A percentile compares a stretch with the other conserved stretches of the same genome.
Evolutionary conservation across 2,888 invertebrate genomes (phyloP).

Genomic region (Aradus depressus): DNA sequence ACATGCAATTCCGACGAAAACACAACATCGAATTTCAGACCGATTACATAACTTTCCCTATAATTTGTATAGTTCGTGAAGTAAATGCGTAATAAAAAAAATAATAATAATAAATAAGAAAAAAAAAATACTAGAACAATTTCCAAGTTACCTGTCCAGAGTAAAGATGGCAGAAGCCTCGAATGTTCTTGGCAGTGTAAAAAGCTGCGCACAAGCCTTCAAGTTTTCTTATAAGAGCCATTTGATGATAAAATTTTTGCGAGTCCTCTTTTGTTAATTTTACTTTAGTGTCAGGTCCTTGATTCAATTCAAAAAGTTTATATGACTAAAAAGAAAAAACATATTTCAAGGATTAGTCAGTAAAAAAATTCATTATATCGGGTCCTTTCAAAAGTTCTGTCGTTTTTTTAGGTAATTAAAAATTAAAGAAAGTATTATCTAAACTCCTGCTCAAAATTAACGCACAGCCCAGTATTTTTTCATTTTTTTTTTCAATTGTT

Average conservation of each 20-base stretch:
- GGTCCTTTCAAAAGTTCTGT: too few relatives aligned
- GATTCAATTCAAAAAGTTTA: slow-evolving; percentile 80
- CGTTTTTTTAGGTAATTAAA: too few relatives aligned
- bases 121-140: too few relatives aligned
- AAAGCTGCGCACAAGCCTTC: slow-evolving; percentile 90
- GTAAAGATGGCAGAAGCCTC: slow-evolving; percentile 97
- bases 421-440: not conserved
- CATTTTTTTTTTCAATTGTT: too few relatives aligned
- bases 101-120: not conserved
- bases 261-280: slow-evolving; percentile 76
- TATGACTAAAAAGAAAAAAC: slow-evolving; percentile 52
- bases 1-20: not conserved
- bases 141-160: slow-evolving; percentile 79
- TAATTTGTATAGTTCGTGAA: not conserved
- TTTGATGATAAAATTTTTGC: slow-evolving; percentile 59
- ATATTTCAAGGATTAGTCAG: slow-evolving; percentile 57
- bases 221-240: slow-evolving; percentile 77
- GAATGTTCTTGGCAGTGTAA: slow-evolving; percentile 90
- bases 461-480: too few relatives aligned
- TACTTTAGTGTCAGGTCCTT: slow-evolving; percentile 64
- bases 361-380: too few relatives aligned
- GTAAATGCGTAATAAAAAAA: not conserved
- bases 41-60: not conserved
- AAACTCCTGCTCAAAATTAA: too few relatives aligned
- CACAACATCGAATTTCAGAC: not conserved